Base-by-base conservation (phyloP, 2,888 invertebrate genomes). In the Saturnia pavonia region DNA sequence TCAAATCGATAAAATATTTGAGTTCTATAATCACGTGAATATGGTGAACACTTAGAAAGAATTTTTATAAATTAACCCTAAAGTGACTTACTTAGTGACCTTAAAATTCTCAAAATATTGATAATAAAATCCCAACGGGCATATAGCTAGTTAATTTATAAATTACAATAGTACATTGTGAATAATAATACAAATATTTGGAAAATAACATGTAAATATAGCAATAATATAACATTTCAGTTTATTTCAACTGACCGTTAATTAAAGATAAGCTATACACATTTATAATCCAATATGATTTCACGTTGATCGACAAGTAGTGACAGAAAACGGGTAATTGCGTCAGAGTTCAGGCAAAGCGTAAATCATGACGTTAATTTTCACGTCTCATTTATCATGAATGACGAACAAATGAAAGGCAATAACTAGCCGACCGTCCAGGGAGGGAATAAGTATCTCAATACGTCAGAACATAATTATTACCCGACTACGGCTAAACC, bases 311-410 rank as follows among this genome's bases (percentile, higher is more conserved):
- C 57, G 27, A 60, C 27, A 14, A n/a, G 8, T 65, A 40, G 40
- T 65, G 40, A 65, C 40, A 65, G 65, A 40, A 19, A 65, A 19
- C 65, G 65, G 40, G n/a, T 40, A 65, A 65, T 34, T 34, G 34
- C 65, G 40, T 65, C 40, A 40, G n/a, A 40, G 19, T 9, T 40
- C 40, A 40, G 40, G 40, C 40, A 65, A 65, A 65, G 40, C 65
- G 65, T 27, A 11, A 65, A 65, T 19, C 65, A 16, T 65, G n/a
- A n/a, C 40, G 65, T 40, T 65, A 65, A 65, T 65, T 40, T 65
- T 34, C 65, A 40, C n/a, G 40, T 65, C 40, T 65, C 65, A 40
- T 65, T 40, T 40, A 40, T 8, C n/a, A n/a, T 40, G 19, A 65
- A 7, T 40, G 65, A n/a, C 65, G 40, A 34, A 65, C 40, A 40